A percentile compares a stretch with the other conserved stretches of the same genome.
Evolutionary conservation across 53 echinoderm and acorn worm genomes (phyloP).

Genomic region (Astropecten irregularis): DNA sequence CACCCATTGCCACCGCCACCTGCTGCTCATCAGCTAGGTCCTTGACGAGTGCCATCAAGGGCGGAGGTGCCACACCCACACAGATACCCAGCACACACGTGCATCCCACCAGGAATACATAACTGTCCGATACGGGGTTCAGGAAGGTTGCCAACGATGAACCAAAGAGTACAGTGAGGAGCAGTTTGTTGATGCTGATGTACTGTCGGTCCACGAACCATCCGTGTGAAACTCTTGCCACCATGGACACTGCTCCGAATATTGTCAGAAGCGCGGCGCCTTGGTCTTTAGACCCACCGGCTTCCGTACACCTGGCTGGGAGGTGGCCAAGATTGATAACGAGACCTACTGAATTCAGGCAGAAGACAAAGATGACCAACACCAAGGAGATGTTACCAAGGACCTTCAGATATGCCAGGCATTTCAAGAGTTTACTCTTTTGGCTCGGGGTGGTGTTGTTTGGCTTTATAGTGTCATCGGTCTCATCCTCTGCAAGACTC

Average conservation of each 20-base stretch:
- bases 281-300: conserved; percentile 12
- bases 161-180: neutral
- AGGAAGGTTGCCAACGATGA: neutral
- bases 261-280: neutral
- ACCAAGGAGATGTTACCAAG: neutral
- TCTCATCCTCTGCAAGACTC: neutral
- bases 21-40: neutral
- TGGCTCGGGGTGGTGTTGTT: neutral
- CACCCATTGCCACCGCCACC: neutral
- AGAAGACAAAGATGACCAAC: neutral
- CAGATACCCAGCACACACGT: neutral
- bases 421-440: too few species aligned
- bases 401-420: too few species aligned
- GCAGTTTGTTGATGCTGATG: conserved; percentile 9
- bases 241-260: neutral
- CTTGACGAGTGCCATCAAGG: neutral
- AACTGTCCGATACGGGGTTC: conserved; percentile 26
- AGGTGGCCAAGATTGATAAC: neutral
- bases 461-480: neutral
- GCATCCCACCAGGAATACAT: neutral
- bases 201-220: conserved; percentile 14
- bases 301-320: neutral
- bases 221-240: neutral
- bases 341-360: neutral
- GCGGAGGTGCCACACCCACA: neutral